Evolutionary conservation across 2,113 vertebrate species (phyloP), one percentile per base, ranked within the genome.

Genomic region (Ellobius talpinus): DNA sequence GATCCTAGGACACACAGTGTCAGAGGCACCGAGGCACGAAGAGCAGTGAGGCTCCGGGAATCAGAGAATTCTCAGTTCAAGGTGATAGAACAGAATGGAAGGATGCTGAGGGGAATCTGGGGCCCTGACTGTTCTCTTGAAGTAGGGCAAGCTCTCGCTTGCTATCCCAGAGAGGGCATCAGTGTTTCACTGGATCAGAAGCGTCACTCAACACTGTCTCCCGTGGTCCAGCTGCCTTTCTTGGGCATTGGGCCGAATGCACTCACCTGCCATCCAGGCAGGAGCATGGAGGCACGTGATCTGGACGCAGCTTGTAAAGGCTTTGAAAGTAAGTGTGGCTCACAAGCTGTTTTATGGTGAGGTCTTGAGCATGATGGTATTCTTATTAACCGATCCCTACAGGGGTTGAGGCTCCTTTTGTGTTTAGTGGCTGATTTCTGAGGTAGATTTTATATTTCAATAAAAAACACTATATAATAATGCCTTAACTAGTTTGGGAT

Each of bases 401-500:
- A 0, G 4, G 29, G 63, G 92, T 78, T 84, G 96, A 65, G 16
- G 66, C 11, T 39, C 33, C 76, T 89, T 90, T 58, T 96, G 91
- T 91, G 50, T 92, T 93, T 66, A 66, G 47, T 79, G 78, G 33
- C 76, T 96, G 68, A 91, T 96, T 97, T 95, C 93, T 52, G 92
- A 63, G 91, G 96, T 91, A 90, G 87, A 92, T 77, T 97, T 96
- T 95, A 90, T 96, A 92, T 84, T 86, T 90, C 92, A 93, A 73
- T 96, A 93, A 96, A 95, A 93, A 39, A 55, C 84, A 42, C 68
- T 52, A 2, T 65, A 84, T 47, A 82, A 84, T 47, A 82, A 91
- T 74, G 66, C 65, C 87, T 96, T 93, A 97, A 85, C 89, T 82
- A 95, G 95, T 73, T 97, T 19, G 70, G 96, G 96, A 97, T 96